A percentile compares a stretch with the other conserved stretches of the same genome.
These are phyloP conservation scores for Mesopsocus fuscifrons DNA, from an alignment of 2,888 invertebrate species.

Conservation along the genomic window DNA sequence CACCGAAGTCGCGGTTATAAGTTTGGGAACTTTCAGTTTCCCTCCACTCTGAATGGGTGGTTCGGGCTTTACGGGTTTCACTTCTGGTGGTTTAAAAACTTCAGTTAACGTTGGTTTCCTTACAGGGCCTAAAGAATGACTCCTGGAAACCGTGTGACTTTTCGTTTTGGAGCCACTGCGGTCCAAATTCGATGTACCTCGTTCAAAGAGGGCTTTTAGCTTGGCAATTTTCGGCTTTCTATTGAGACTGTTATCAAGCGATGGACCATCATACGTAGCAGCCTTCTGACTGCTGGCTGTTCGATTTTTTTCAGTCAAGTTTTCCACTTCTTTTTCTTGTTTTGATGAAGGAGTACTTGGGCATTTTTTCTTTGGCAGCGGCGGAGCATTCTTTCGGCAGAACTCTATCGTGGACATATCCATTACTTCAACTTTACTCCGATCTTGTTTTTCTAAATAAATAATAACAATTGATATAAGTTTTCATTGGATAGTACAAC, in stretches of 20 bases:
- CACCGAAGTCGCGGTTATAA: constrained; percentile 10
- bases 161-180: constrained; percentile 15
- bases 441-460: constrained; percentile 20
- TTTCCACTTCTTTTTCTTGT: constrained; percentile 22
- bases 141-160: constrained; percentile 16
- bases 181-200: constrained; percentile 16
- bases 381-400: constrained; percentile 15
- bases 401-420: constrained; percentile 12
- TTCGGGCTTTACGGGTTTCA: constrained; percentile 4
- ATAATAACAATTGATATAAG: no score
- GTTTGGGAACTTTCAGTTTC: constrained; percentile 16
- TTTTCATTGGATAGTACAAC: no score
- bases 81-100: neutral
- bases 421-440: constrained; percentile 13
- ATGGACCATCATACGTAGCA: neutral
- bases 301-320: constrained; percentile 19
- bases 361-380: constrained; percentile 19
- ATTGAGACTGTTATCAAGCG: constrained; percentile 13
- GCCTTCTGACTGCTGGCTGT: neutral
- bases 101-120: constrained; percentile 9
- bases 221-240: constrained; percentile 23
- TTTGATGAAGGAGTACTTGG: constrained; percentile 18
- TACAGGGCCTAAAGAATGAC: constrained; percentile 19
- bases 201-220: constrained; percentile 23
- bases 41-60: constrained; percentile 17